Evolutionary conservation across 2,888 invertebrate genomes (phyloP), one percentile per base, ranked within the genome.

Genomic region (Sceliomorpha sp.): DNA sequence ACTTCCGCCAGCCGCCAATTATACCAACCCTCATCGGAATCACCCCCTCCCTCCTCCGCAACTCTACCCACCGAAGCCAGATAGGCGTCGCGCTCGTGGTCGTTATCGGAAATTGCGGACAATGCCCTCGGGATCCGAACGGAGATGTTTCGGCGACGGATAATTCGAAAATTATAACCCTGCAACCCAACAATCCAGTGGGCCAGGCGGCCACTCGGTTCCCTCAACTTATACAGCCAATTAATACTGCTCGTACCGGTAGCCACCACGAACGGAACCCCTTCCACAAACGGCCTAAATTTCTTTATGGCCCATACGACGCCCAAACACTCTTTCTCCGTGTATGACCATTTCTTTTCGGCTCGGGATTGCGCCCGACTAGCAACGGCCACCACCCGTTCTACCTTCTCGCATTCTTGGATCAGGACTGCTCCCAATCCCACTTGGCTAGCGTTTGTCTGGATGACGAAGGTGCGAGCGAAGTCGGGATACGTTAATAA

Each of bases 111-210:
- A n/a, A n/a, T n/a, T n/a, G n/a, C n/a, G n/a, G n/a, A n/a, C 4
- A 42, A 26, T 3, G 26, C 36, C 13, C 5, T 50, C 12, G 50
- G 50, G 1, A 47, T 40, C 10, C 47, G 12, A 0, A 10, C 17
- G 0, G 39, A 39, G 14, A 45, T 37, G 29, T 58, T 9, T 14
- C 29, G 37, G 3, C 59, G 10, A 1, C 5, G 24, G 6, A 14
- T 10, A 0, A 50, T 13, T n/a, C 14, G 12, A 17, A 59, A 59
- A 10, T 40, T 13, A 9, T 27, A 50, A 1, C 2, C 9, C 8
- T 59, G 59, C 3, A 59, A 9, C 27, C 42, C 17, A 0, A 59
- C 42, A n/a, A 44, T 37, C 62, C 53, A 62, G 4, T 32, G 45
- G 2, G 53, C 53, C 3, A 62, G 20, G 6, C 53, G 7, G 5